Evolutionary conservation across 2,888 invertebrate species (phyloP).

Genomic region (Subacronicta megacephala): DNA sequence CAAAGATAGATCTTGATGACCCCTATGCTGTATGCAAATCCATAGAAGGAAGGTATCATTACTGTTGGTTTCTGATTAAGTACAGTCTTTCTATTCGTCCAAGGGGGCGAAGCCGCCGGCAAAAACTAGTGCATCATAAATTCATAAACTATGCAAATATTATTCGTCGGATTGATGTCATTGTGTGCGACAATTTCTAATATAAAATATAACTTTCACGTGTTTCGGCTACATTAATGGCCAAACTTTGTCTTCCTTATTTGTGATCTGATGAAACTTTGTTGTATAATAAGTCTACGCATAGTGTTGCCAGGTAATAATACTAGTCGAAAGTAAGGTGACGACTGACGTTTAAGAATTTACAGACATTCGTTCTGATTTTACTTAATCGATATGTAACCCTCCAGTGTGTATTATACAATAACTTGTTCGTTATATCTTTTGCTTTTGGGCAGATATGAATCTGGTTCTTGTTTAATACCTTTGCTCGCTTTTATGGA

Average conservation of each 20-base stretch:
- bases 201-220: slow-evolving; percentile 49
- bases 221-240: slow-evolving; percentile 16
- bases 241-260: slow-evolving; percentile 9
- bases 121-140: slow-evolving; percentile 22
- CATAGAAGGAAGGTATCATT: too few species aligned
- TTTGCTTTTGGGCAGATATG: slow-evolving; percentile 1
- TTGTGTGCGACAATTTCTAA: slow-evolving; percentile 43
- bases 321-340: not conserved
- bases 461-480: slow-evolving; percentile 2
- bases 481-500: not conserved
- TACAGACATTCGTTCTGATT: not conserved
- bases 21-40: too few species aligned
- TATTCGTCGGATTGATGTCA: slow-evolving; percentile 30
- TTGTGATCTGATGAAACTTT: not conserved
- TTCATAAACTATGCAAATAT: slow-evolving; percentile 46
- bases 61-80: too few species aligned
- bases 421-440: slow-evolving; percentile 10
- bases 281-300: not conserved
- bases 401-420: slow-evolving; percentile 18
- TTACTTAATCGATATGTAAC: slow-evolving; percentile 1
- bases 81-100: too few species aligned
- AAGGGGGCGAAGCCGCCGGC: too few species aligned
- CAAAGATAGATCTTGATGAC: too few species aligned
- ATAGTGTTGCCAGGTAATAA: not conserved
- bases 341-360: not conserved